A percentile compares a stretch with the other conserved stretches of the same genome.
These are phyloP conservation scores for Lerista edwardsae DNA, from an alignment of 2,797 vertebrate species.

Conservation along the genomic window DNA sequence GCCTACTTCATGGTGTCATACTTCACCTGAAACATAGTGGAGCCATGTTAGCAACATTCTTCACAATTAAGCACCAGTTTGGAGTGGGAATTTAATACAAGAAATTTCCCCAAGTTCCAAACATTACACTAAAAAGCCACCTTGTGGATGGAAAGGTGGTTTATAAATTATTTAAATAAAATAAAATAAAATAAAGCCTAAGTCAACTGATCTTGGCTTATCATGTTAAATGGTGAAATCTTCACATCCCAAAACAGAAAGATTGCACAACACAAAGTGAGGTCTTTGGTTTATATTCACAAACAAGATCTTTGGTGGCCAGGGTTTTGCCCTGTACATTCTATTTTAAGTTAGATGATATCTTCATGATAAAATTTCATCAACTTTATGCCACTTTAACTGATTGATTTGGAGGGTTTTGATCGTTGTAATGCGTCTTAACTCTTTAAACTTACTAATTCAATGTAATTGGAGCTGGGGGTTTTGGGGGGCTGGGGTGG, in stretches of 20 bases:
- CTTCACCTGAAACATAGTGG: not conserved
- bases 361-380: not conserved
- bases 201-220: no score
- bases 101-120: not conserved
- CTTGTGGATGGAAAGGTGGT: no score
- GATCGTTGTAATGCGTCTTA: not conserved
- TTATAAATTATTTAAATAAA: no score
- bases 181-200: no score
- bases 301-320: not conserved
- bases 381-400: not conserved
- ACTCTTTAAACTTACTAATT: no score
- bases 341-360: not conserved
- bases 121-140: no score
- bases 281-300: no score
- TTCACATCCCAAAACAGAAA: no score
- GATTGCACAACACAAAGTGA: no score
- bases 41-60: not conserved
- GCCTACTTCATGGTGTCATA: not conserved
- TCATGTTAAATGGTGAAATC: no score
- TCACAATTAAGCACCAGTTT: not conserved
- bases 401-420: not conserved
- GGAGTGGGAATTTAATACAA: not conserved
- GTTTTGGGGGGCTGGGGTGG: no score
- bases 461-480: not conserved
- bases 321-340: not conserved